Conservation (phyloP, 2,888 invertebrate genomes). For the Tenthredo mesomela region DNA sequence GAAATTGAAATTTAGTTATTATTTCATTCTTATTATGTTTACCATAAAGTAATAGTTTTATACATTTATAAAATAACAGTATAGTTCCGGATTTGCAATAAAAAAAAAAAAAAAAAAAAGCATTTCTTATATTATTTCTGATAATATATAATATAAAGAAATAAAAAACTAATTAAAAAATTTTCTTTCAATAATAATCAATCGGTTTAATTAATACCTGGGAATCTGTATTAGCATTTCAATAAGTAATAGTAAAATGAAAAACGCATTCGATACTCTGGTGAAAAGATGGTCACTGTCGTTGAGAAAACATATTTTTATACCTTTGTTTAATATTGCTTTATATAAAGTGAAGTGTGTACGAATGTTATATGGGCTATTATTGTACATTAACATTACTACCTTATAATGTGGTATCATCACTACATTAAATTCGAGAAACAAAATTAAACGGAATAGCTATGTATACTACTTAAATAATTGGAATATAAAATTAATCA, state of each 20-base stretch:
- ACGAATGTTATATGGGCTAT: conserved; percentile 64
- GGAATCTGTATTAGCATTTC: background rate
- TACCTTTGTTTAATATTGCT: conserved; percentile 70
- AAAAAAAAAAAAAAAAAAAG: background rate
- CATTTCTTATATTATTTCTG: background rate
- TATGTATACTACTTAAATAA: conserved; percentile 63
- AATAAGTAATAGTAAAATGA: background rate
- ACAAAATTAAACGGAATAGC: conserved; percentile 60
- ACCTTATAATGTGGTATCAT: conserved; percentile 49
- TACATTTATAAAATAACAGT: background rate
- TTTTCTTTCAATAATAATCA: background rate
- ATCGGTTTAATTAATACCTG: background rate
- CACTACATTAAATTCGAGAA: conserved; percentile 50
- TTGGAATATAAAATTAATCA: conserved; percentile 60
- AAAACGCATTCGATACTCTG: conserved; percentile 49
- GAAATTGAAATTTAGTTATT: conserved; percentile 11
- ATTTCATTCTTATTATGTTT: conserved; percentile 37
- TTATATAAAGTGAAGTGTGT: conserved; percentile 57
- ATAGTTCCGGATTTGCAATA: background rate
- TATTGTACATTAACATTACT: conserved; percentile 57
- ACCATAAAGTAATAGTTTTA: conserved; percentile 9
- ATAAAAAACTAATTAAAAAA: background rate
- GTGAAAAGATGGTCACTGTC: conserved; percentile 61
- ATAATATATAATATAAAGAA: background rate
- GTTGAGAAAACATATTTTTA: conserved; percentile 70